phyloP scores from a whole-genome alignment of 2,113 vertebrate genomes.

The Aegotheles bennettii region DNA sequence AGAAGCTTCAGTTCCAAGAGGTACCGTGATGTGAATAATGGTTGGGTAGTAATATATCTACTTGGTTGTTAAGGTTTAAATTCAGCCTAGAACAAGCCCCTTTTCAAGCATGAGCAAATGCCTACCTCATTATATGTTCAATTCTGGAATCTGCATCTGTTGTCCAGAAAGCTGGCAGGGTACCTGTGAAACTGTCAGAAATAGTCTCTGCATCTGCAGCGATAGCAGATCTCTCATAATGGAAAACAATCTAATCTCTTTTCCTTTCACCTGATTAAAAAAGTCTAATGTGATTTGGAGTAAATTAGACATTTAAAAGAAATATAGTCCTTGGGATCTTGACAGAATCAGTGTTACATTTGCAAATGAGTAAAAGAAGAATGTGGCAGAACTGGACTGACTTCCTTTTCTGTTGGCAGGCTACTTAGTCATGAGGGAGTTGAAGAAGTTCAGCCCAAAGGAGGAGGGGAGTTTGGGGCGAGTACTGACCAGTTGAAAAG shows the following conservation, averaged over 20 bases:
- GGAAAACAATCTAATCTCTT: neutral
- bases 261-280: neutral
- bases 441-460: slow-evolving; percentile 52
- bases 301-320: neutral
- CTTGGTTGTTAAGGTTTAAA: neutral
- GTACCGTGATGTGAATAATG: neutral
- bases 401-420: slow-evolving; percentile 66
- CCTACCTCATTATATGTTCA: neutral
- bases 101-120: neutral
- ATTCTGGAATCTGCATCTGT: neutral
- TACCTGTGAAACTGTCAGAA: neutral
- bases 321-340: neutral
- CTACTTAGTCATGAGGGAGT: slow-evolving; percentile 62
- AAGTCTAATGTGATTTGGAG: neutral
- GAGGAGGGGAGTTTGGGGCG: slow-evolving; percentile 42
- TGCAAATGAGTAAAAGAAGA: neutral
- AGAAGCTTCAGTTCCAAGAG: neutral
- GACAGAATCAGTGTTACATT: neutral
- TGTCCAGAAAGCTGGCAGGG: neutral
- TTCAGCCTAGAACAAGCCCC: neutral
- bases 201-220: neutral
- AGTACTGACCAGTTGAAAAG: slow-evolving; percentile 69
- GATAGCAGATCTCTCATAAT: neutral
- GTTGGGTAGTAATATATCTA: neutral
- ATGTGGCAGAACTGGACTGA: neutral